Base-by-base conservation (phyloP, 2,888 invertebrate genomes). In the Esperia sulphurella region DNA sequence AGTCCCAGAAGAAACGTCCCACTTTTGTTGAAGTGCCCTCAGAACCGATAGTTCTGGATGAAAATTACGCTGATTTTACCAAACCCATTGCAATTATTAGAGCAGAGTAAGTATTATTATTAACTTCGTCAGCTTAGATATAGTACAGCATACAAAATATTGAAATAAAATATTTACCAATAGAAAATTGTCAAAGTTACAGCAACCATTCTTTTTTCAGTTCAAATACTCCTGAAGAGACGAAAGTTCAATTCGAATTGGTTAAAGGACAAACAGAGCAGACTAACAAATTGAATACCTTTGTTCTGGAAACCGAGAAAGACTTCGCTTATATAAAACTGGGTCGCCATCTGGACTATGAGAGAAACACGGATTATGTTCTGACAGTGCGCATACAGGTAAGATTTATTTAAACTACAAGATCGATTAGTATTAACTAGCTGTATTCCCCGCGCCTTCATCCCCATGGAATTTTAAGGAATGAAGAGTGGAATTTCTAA, bases 1-100 rank as follows among this genome's bases (percentile, higher is more conserved):
- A 95, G 68, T 95, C 95, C n/a, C 94, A 94, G 77, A 96, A 95
- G 87, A 96, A 95, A 79, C 94, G 94, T 57, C 97, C 96, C 33
- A 91, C 92, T 42, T 96, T 97, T 68, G 91, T 92, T 45, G 87
- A 90, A 57, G 90, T 91, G 54, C 91, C 92, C n/a, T 68, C 82
- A 50, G 88, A 91, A 48, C 92, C 93, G 53, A 93, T 94, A 52
- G 90, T 90, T 59, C 89, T 96, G 47, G 91, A 92, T 66, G 96
- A 97, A 83, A 94, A 94, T 79, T 93, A 93, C 61, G 91, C 89
- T 31, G 93, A 96, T 77, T 96, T 93, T 72, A 92, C 92, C 44
- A 86, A 88, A 41, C 92, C 93, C 33, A 93, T 96, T 61, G 93
- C 93, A 12, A 93, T 92, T 8, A 83, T 96, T 14, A 91, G 91